These are phyloP conservation scores for Lasioglossum leucozonium DNA, from an alignment of 2,888 invertebrate genomes.

Conservation along the genomic window DNA sequence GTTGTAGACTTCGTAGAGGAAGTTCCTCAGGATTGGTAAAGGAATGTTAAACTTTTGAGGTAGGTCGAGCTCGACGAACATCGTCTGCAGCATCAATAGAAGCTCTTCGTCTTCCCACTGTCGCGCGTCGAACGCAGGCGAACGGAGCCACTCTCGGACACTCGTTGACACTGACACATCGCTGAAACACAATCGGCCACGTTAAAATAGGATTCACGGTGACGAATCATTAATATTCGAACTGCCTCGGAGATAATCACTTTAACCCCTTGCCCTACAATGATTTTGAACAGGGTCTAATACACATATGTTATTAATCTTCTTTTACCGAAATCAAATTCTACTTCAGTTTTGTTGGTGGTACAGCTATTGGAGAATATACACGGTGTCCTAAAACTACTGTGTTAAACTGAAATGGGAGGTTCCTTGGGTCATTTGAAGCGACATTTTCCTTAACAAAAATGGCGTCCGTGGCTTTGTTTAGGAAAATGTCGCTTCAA, in stretches of 20 bases:
- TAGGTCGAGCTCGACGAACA: conserved; percentile 92
- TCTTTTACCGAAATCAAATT: too few species aligned
- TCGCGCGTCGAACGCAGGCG: conserved; percentile 92
- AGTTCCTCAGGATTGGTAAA: conserved; percentile 88
- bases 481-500: too few species aligned
- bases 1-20: conserved; percentile 91
- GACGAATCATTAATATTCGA: not conserved
- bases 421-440: too few species aligned
- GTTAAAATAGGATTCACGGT: not conserved
- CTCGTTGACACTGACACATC: conserved; percentile 88
- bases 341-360: too few species aligned
- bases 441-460: too few species aligned
- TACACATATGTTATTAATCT: too few species aligned
- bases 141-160: conserved; percentile 88
- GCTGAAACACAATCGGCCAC: conserved; percentile 83
- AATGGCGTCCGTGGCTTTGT: too few species aligned
- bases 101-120: conserved; percentile 94
- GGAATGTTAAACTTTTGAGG: conserved; percentile 91
- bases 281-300: too few species aligned
- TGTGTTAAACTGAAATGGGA: too few species aligned
- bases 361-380: too few species aligned
- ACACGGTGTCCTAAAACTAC: too few species aligned
- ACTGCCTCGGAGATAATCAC: not conserved
- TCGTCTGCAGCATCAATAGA: conserved; percentile 91
- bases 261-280: too few species aligned